Conservation (phyloP, 2,888 invertebrate genomes). For the Acanthosepion esculentum region DNA sequence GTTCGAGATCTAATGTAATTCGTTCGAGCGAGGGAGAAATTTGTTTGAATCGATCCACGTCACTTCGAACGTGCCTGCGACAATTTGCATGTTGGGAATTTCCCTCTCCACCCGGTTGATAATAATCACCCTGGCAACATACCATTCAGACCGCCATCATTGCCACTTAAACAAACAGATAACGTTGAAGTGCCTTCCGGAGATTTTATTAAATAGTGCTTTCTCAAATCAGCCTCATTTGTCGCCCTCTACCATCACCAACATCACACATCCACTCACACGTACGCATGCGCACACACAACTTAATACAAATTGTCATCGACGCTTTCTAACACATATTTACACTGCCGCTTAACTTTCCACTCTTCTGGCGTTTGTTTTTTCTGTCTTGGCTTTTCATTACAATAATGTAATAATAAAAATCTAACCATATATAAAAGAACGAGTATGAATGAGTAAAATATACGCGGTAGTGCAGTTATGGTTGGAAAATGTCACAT, state of each 20-base stretch:
- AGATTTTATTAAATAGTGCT: not conserved
- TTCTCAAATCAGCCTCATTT: not conserved
- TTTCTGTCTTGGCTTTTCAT: not conserved
- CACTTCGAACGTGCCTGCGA: not conserved
- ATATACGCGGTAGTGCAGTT: not conserved
- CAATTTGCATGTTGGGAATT: not conserved
- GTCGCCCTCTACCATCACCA: not conserved
- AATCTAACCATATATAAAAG: not conserved
- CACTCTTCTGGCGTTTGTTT: not conserved
- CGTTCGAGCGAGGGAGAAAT: not conserved
- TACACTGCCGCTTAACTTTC: no score
- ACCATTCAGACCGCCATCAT: not conserved
- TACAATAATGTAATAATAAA: not conserved
- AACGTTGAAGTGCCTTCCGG: conserved; percentile 18
- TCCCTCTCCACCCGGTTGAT: not conserved
- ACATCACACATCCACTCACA: not conserved
- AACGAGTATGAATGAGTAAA: not conserved
- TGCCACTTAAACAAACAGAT: conserved; percentile 5
- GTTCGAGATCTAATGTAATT: not conserved
- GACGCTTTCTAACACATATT: not conserved
- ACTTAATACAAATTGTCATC: not conserved
- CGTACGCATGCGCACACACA: not conserved
- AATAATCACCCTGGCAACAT: not conserved
- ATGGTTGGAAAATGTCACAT: not conserved
- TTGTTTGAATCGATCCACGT: not conserved